Percentiles rank a stretch among this genome's conserved stretches.
phyloP scores from a whole-genome alignment of 2,113 vertebrate genomes.

The Meriones unguiculatus region DNA sequence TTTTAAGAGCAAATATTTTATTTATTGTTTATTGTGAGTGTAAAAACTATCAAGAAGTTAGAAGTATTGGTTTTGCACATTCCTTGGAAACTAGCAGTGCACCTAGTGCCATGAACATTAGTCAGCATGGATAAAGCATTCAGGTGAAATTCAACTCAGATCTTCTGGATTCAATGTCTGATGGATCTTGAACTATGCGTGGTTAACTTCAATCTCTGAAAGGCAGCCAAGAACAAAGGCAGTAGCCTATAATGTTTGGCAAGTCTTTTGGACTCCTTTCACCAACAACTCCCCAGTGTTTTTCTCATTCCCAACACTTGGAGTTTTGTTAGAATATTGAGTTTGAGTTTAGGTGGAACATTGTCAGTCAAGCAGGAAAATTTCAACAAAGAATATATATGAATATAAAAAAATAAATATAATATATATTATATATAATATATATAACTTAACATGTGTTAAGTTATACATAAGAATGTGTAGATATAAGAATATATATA shows the following conservation, averaged over 20 bases:
- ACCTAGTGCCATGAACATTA: neutral
- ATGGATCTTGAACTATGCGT: neutral
- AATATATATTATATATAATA: neutral
- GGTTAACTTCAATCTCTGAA: neutral
- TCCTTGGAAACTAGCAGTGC: neutral
- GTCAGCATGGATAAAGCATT: neutral
- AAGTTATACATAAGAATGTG: no score
- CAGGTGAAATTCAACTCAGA: neutral
- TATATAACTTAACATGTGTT: neutral
- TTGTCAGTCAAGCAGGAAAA: neutral
- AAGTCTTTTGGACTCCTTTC: neutral
- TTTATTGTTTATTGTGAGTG: neutral
- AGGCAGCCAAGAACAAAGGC: neutral
- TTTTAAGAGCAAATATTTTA: neutral
- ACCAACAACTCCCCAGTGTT: neutral
- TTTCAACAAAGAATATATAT: neutral
- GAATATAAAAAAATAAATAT: neutral
- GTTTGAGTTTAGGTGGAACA: no score
- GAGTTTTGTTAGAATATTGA: neutral
- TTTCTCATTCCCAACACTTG: neutral
- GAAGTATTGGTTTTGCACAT: neutral
- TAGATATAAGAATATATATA: neutral
- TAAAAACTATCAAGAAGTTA: neutral
- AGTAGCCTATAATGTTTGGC: neutral
- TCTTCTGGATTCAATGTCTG: neutral